Percentiles rank a stretch among this genome's conserved stretches.
Conservation (phyloP, 2,797 vertebrate genomes). For the Heterohyrax brucei region DNA sequence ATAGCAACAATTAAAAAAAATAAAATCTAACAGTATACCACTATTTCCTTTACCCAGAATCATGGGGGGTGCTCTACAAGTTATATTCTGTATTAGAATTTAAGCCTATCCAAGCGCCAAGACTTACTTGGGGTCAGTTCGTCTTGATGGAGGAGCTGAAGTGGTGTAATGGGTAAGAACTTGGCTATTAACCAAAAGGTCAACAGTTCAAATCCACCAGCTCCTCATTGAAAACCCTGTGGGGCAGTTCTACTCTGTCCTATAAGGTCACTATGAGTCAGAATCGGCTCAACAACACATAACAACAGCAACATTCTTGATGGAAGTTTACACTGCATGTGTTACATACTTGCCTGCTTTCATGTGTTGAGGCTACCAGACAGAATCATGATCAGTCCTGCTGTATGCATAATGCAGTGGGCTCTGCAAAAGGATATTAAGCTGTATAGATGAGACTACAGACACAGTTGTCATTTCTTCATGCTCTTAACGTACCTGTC, state of each 20-base stretch:
- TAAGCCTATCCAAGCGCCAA: not conserved
- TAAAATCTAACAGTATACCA: not conserved
- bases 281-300: too few relatives aligned
- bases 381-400: not conserved
- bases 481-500: not conserved
- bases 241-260: too few relatives aligned
- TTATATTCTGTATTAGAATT: not conserved
- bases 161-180: too few relatives aligned
- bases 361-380: not conserved
- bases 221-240: too few relatives aligned
- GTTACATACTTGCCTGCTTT: not conserved
- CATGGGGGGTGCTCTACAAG: not conserved
- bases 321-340: constrained; percentile 17
- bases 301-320: not conserved
- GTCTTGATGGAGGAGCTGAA: not conserved
- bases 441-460: not conserved
- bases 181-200: too few relatives aligned
- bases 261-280: too few relatives aligned
- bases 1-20: constrained; percentile 47
- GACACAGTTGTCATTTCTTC: not conserved
- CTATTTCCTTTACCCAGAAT: not conserved
- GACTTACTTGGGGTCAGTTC: not conserved
- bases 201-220: too few relatives aligned
- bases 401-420: not conserved
- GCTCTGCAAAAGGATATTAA: not conserved